Base-by-base conservation (phyloP, 2,888 invertebrate species). In the Cryptus armator region DNA sequence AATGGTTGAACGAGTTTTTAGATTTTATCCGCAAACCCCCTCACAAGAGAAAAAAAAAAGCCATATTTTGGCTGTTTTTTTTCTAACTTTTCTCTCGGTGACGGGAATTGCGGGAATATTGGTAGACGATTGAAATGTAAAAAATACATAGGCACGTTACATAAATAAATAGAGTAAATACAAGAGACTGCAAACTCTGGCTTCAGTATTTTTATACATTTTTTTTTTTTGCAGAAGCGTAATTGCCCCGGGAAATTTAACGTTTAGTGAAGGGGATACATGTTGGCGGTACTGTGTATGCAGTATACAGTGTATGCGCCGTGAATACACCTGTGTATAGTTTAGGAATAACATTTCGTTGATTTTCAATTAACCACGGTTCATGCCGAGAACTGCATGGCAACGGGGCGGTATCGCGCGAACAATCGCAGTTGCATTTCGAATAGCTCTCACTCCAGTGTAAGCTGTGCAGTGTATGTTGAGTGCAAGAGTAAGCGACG, bases 361-460 rank as follows among this genome's bases (percentile, higher is more conserved):
- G 77, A 68, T 84, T 84, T 84, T 84, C 67, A 84, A 81, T 84
- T 81, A 84, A 78, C 74, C 72, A 81, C 84, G 74, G 68, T 81
- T 84, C 77, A 70, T 72, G 62, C 67, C 43, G 46, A 9, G 43
- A 62, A 37, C 59, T 67, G 77, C 68, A 77, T 68, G 68, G 76
- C 51, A 59, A 72, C 43, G 72, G 53, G 64, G 16, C 59, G 78
- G 64, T 59, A 78, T 78, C 81, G 62, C 46, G 68, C 62, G 81
- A 77, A 77, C 84, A 81, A 84, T 84, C 75, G 81, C 51, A 68
- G 84, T 77, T 81, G 84, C 77, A 81, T 84, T 81, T 74, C 76
- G 84, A 84, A 84, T 84, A 70, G 64, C 77, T 66, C 72, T 74
- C 84, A 67, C 59, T 64, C 12, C 48, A 19, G 66, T 56, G 62